Conservation (phyloP, 1,140 invertebrate genomes). For the Coenobita brevimanus region DNA sequence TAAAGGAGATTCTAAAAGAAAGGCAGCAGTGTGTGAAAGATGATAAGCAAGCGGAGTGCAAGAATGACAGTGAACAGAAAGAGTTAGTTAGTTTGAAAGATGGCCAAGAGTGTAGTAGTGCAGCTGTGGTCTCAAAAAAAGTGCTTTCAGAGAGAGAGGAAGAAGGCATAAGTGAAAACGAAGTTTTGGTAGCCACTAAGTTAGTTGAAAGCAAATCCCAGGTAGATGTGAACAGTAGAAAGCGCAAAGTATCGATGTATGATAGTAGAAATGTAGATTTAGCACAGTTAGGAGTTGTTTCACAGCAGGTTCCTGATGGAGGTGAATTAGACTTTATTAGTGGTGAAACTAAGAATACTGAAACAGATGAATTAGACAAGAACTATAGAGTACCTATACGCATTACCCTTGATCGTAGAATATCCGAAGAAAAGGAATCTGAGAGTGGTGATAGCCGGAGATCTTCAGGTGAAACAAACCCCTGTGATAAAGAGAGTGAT, state of each 20-base stretch:
- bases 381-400: slow-evolving; percentile 6
- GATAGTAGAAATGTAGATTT: slow-evolving; percentile 39
- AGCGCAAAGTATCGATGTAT: slow-evolving; percentile 55
- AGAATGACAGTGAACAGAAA: not conserved
- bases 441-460: slow-evolving; percentile 48
- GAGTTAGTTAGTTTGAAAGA: slow-evolving; percentile 12
- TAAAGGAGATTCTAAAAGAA: slow-evolving; percentile 58
- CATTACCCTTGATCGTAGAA: slow-evolving; percentile 33
- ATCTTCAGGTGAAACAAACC: slow-evolving; percentile 56
- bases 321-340: slow-evolving; percentile 41
- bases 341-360: slow-evolving; percentile 14
- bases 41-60: not conserved
- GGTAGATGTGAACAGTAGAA: slow-evolving; percentile 25
- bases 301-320: slow-evolving; percentile 21
- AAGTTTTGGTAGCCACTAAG: no score
- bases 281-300: slow-evolving; percentile 15
- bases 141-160: not conserved
- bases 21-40: slow-evolving; percentile 47
- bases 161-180: not conserved
- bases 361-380: slow-evolving; percentile 38
- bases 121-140: not conserved
- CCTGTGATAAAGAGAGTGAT: slow-evolving; percentile 37
- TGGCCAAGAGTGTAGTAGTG: not conserved
- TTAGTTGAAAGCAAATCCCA: slow-evolving; percentile 11
- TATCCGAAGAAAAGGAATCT: slow-evolving; percentile 59